Evolutionary conservation across 2,113 vertebrate species (phyloP).

Genomic region (Eptesicus fuscus): DNA sequence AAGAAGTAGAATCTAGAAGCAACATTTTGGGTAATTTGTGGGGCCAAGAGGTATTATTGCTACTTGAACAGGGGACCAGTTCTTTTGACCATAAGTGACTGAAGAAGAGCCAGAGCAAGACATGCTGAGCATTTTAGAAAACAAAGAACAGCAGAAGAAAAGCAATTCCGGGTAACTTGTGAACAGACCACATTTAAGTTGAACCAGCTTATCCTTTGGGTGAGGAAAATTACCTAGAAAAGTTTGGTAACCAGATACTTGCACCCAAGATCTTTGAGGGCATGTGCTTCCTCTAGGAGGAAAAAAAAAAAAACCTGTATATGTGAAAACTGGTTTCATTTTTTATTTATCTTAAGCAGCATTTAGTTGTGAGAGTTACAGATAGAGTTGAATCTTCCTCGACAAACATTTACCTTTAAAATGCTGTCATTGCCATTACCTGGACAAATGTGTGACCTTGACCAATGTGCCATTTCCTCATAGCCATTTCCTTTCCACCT

Average conservation of each 20-base stretch:
- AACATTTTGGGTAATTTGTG: conserved; percentile 73
- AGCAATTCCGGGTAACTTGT: conserved; percentile 67
- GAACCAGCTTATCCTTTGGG: conserved; percentile 12
- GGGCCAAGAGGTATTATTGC: conserved; percentile 63
- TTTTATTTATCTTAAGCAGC: conserved; percentile 66
- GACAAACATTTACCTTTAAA: conserved; percentile 19
- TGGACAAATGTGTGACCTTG: conserved; percentile 1
- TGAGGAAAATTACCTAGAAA: not conserved
- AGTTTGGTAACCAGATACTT: not conserved
- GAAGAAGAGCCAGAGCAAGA: conserved; percentile 74
- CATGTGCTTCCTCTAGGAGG: conserved; percentile 74
- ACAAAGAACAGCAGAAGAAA: conserved; percentile 60
- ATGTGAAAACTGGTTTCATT: conserved; percentile 65
- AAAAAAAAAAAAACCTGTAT: conserved; percentile 45
- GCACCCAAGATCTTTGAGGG: not conserved
- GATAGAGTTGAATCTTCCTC: not conserved
- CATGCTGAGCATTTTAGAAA: conserved; percentile 47
- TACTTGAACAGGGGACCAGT: conserved; percentile 82
- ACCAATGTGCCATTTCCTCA: conserved; percentile 66
- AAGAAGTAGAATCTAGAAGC: conserved; percentile 71
- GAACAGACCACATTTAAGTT: conserved; percentile 66
- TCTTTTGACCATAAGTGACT: conserved; percentile 68
- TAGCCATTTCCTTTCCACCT: conserved; percentile 68
- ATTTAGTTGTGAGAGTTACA: conserved; percentile 71
- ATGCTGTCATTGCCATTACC: not conserved